Evolutionary conservation across 1,140 invertebrate species (phyloP).

Genomic region (Reticulitermes speratus): DNA sequence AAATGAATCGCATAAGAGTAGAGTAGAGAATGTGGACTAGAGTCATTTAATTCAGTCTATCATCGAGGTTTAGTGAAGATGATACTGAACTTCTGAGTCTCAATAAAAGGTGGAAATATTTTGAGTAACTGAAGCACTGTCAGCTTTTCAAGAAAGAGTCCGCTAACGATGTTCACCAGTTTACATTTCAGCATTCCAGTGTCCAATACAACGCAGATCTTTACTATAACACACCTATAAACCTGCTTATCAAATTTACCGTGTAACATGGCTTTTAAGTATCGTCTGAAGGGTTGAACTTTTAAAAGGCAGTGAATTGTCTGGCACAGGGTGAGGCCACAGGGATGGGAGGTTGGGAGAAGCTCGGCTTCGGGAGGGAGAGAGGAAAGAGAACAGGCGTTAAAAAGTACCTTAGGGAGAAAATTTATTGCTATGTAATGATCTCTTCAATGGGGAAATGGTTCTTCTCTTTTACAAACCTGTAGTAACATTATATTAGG

Average conservation of each 20-base stretch:
- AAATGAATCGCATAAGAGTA: too few species aligned
- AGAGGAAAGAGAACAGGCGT: neutral
- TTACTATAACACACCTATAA: neutral
- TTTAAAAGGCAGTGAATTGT: constrained; percentile 12
- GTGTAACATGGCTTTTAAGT: neutral
- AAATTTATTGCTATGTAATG: constrained; percentile 19
- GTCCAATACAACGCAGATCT: too few species aligned
- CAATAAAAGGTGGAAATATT: too few species aligned
- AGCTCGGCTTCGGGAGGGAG: neutral
- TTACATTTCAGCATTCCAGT: too few species aligned
- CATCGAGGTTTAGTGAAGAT: too few species aligned
- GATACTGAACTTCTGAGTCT: too few species aligned
- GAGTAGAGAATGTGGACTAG: too few species aligned
- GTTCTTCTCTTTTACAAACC: constrained; percentile 12
- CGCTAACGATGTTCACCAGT: too few species aligned
- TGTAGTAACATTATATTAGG: neutral
- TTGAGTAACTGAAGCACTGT: too few species aligned
- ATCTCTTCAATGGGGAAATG: constrained; percentile 15
- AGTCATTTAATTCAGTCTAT: too few species aligned
- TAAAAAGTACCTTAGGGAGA: constrained; percentile 7
- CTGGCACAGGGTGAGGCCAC: neutral
- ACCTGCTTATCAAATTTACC: neutral
- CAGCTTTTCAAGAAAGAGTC: too few species aligned
- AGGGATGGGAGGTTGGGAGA: neutral
- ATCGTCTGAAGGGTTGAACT: neutral